Evolutionary conservation across 2,797 vertebrate species (phyloP), one percentile per base, ranked within the genome.

Genomic region (Sebastes iracundus): DNA sequence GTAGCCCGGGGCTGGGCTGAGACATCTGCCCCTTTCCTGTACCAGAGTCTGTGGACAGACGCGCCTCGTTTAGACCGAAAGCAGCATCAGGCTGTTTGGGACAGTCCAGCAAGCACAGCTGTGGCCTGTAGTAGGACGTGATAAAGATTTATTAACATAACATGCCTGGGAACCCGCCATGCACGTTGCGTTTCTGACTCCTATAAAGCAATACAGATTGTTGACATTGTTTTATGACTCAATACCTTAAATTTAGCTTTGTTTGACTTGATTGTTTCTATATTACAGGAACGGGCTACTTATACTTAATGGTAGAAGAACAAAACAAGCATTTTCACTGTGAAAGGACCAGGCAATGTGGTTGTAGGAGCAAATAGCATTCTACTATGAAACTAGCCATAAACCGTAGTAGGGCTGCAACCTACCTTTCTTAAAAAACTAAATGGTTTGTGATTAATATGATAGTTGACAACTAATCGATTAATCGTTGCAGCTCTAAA

Each of bases 1-100:
- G 16, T 84, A 82, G 91, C 93, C 92, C 7, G 55, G 76, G 86
- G 93, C 92, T 79, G 25, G 82, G 56, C 86, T 82, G 77, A 87
- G 91, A 94, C 94, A 95, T 94, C 94, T 95, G 93, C 88, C 89
- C 85, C 77, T 87, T 93, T 92, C 91, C 88, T 90, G 86, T 90
- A 83, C 46, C 75, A 81, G 38, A 85, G 67, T 81, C 68, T 79
- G 75, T 46, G 62, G 75, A 81, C 80, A 86, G 81, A 87, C 33
- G 22, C 14, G 77, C 69, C 77, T 87, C 27, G 12, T 84, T 91
- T 60, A 67, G 71, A 77, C 79, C n/a, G 12, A 77, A 58, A 32
- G 86, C 71, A 58, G 82, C 83, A 59, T 68, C 59, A 38, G 72
- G 68, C 71, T 71, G 77, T 81, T 84, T 72, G 62, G 63, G 75